Base-by-base conservation (phyloP, 2,888 invertebrate species). In the Parnassius apollo region DNA sequence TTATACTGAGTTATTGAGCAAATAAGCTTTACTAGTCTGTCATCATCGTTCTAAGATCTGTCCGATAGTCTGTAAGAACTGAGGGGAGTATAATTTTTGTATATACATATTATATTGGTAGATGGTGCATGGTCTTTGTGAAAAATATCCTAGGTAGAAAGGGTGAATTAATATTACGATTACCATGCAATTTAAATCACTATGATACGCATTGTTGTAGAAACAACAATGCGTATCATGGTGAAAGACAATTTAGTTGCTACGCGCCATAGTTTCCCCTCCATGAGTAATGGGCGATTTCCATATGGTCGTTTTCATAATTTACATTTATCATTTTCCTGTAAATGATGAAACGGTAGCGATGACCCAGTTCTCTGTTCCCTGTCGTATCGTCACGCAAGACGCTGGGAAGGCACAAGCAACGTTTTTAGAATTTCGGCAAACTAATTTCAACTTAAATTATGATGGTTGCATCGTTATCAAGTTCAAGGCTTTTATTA, bases 361-460 rank as follows among this genome's bases (percentile, higher is more conserved):
- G 78, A 84, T 82, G 88, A 85, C 88, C 88, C 75, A 86, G 83
- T 86, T 86, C 70, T 66, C 65, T 74, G 74, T 75, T 70, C 72
- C 80, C 77, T 69, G 76, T 73, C 74, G 69, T 69, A 67, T 69
- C 70, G 79, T 76, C 81, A 85, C 84, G 83, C 86, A 79, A 82
- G 74, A 74, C 74, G 65, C 71, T 68, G 54, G 66, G 71, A 75
- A 66, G 69, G 57, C 45, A 54, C 65, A 66, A 69, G 68, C 70
- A 69, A 65, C 68, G 65, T 64, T 62, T 55, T 45, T 52, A 42
- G 57, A 66, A 65, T 65, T 68, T 71, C 57, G 70, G 67, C 66
- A 65, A 67, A 67, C 65, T 72, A 66, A 70, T 74, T 74, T 71
- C 61, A 74, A 70, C 71, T 78, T 69, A 65, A 61, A 68, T 66